Evolutionary conservation across 2,888 invertebrate species (phyloP), one percentile per base, ranked within the genome.

Genomic region (Scaptomyza tumidula): DNA sequence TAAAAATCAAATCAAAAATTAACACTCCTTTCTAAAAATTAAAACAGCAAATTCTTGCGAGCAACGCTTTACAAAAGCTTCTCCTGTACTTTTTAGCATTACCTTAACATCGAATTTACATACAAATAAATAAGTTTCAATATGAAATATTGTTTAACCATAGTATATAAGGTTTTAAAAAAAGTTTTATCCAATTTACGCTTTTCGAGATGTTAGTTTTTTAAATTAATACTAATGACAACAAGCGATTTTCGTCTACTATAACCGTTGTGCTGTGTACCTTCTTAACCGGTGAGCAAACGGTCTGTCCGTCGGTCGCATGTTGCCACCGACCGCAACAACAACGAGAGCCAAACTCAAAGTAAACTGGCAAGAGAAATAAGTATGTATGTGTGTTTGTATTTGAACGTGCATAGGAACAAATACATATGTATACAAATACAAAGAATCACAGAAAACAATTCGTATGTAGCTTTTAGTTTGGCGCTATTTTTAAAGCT

Each of bases 211-310:
- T 39, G 6, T 2, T 39, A 39, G 13, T 39, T 2, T 14, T 7
- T 7, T 0, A 6, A n/a, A 14, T 2, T 7, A 14, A 14, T 6
- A 2, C 14, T 3, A 14, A 14, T 14, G 7, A 14, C 3, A 14
- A 39, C n/a, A n/a, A 6, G 1, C 33, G 3, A 39, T 39, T 39
- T 60, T 53, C 2, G 43, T 19, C 19, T n/a, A 6, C 9, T 35
- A 19, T 49, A 2, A 35, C 48, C 45, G 61, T 86, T 24, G 14
- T 41, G 41, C 16, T 10, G 57, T 84, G 78, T 77, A 84, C 84
- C 78, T 68, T 55, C 27, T 67, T 52, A 72, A 66, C 67, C 66
- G n/a, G n/a, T n/a, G n/a, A n/a, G 62, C 19, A 48, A 44, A 57
- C 60, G 54, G 60, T 57, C 62, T 14, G 61, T n/a, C 44, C 35